Evolutionary conservation across 1,140 invertebrate genomes (phyloP).

Genomic region (Zophobas morio): DNA sequence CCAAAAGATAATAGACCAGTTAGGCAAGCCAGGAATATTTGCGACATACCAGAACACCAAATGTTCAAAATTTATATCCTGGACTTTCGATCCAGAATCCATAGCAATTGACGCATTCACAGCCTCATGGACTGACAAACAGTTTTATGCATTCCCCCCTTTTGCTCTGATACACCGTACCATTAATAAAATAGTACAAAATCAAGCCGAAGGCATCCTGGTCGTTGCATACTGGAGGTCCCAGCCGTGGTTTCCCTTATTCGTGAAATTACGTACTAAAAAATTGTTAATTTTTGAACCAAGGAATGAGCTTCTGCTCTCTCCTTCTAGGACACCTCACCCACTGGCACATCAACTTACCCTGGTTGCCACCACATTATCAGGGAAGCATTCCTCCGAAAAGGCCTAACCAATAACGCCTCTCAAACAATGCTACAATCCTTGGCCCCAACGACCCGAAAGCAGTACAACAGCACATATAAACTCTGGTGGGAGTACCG

Average conservation of each 20-base stretch:
- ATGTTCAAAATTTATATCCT: background rate
- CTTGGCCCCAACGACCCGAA: constrained; percentile 16
- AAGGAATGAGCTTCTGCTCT: background rate
- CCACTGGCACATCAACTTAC: constrained; percentile 48
- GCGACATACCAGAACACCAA: background rate
- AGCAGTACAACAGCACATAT: constrained; percentile 12
- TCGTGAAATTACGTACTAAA: background rate
- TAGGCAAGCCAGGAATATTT: constrained; percentile 11
- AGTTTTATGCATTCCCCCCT: constrained; percentile 60
- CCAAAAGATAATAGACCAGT: background rate
- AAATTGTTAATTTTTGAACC: constrained; percentile 10
- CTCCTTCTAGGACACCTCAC: constrained; percentile 49
- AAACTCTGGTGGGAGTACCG: constrained; percentile 19
- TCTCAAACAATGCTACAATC: constrained; percentile 1
- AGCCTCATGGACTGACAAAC: background rate
- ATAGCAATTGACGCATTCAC: background rate
- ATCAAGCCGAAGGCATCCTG: constrained; percentile 55
- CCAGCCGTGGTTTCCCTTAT: constrained; percentile 61
- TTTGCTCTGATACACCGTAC: constrained; percentile 52
- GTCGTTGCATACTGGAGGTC: constrained; percentile 62
- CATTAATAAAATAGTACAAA: constrained; percentile 54
- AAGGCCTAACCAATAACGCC: background rate
- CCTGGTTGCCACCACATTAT: constrained; percentile 59
- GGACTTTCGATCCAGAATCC: background rate
- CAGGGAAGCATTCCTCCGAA: constrained; percentile 43